Percentiles rank a stretch among this genome's conserved stretches.
Evolutionary conservation across 1,140 invertebrate species (phyloP).

Genomic region (Lysiphlebus fabarum): DNA sequence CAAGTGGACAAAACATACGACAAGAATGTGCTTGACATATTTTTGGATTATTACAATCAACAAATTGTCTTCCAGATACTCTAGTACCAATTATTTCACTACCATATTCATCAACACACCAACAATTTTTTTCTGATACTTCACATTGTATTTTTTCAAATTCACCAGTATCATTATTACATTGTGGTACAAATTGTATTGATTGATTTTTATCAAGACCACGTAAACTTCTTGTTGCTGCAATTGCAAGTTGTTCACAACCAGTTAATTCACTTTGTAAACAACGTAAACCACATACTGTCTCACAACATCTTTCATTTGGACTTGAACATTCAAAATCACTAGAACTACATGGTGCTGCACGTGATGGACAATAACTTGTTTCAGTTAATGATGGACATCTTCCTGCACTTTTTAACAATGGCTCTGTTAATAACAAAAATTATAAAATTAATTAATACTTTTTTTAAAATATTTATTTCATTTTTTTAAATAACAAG

Average conservation of each 20-base stretch:
- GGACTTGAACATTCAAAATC: constrained; percentile 46
- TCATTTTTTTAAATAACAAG: too few relatives aligned
- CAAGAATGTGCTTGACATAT: constrained; percentile 76
- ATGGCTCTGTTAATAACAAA: constrained; percentile 43
- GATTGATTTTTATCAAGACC: constrained; percentile 55
- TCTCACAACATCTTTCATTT: constrained; percentile 47
- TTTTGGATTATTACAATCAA: constrained; percentile 71
- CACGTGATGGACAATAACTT: constrained; percentile 45
- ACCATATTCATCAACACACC: constrained; percentile 77
- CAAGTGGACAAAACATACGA: constrained; percentile 83
- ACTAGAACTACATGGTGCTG: constrained; percentile 39
- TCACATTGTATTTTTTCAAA: constrained; percentile 77
- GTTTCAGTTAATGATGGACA: constrained; percentile 49
- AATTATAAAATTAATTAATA: too few relatives aligned
- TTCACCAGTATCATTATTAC: constrained; percentile 64
- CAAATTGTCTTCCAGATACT: constrained; percentile 59
- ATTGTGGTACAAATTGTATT: constrained; percentile 64
- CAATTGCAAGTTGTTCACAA: constrained; percentile 65
- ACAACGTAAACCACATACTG: constrained; percentile 47
- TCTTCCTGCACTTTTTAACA: constrained; percentile 36
- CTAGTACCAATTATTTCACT: constrained; percentile 75
- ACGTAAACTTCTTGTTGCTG: constrained; percentile 63
- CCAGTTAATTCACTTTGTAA: constrained; percentile 54
- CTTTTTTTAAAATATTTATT: too few relatives aligned
- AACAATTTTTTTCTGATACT: constrained; percentile 66